Percentiles rank a stretch among this genome's conserved stretches.
Evolutionary conservation across 2,888 invertebrate genomes (phyloP).

Genomic region (Hyalella azteca): DNA sequence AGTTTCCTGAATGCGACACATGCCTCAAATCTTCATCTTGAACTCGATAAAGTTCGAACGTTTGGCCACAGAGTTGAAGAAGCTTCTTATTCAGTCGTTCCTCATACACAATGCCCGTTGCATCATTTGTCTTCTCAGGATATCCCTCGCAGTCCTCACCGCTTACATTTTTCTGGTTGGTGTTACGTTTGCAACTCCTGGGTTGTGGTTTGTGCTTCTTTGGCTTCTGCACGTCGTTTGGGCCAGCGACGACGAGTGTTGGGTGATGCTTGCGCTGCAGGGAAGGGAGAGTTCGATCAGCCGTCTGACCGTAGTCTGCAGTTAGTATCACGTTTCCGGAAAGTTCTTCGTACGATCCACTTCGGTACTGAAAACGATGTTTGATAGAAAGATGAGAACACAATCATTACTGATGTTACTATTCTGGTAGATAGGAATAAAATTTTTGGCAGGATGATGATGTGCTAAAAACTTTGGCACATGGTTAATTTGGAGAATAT

Average conservation of each 20-base stretch:
- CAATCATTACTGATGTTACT: too few relatives aligned
- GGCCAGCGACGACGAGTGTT: background rate
- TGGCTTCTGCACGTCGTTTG: background rate
- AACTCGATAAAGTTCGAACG: too few relatives aligned
- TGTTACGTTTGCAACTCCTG: too few relatives aligned
- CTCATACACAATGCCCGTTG: background rate
- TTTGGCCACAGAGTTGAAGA: too few relatives aligned
- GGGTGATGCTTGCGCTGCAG: background rate
- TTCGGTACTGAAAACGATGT: background rate
- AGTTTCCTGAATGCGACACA: too few relatives aligned
- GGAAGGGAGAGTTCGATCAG: background rate
- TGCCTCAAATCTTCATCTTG: too few relatives aligned
- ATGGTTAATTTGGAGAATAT: too few relatives aligned
- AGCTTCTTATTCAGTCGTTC: background rate
- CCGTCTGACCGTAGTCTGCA: slow-evolving; percentile 14
- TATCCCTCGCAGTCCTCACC: background rate
- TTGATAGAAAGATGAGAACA: too few relatives aligned
- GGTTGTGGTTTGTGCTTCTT: background rate
- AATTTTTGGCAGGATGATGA: too few relatives aligned
- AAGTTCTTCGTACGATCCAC: background rate
- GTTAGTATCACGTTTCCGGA: background rate
- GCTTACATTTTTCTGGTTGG: background rate
- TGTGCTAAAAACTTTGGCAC: too few relatives aligned
- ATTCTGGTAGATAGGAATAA: too few relatives aligned
- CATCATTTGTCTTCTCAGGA: background rate